Conservation (phyloP, 2,888 invertebrate genomes). For the Agrochola circellaris region DNA sequence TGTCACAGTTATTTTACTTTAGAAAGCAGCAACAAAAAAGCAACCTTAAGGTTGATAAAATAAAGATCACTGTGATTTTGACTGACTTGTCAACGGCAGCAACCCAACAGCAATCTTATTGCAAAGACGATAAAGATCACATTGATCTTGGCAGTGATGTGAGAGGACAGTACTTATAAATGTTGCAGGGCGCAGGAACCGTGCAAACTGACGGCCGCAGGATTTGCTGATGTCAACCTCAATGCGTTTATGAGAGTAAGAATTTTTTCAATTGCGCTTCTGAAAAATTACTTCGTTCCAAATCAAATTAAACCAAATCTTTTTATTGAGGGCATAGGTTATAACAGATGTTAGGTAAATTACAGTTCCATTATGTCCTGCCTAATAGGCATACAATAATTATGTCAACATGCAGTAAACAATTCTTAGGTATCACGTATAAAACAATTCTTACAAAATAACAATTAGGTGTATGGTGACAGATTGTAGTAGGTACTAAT, state of each 20-base stretch:
- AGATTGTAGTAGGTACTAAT: too few species aligned
- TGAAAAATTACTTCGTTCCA: too few species aligned
- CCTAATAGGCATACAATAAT: too few species aligned
- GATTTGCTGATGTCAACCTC: slow-evolving; percentile 80
- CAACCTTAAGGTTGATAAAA: background rate
- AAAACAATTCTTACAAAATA: too few species aligned
- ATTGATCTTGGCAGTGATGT: background rate
- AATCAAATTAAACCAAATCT: too few species aligned
- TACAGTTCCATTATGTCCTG: too few species aligned
- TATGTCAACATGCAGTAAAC: too few species aligned
- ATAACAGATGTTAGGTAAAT: too few species aligned
- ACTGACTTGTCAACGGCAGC: background rate
- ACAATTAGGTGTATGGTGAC: too few species aligned
- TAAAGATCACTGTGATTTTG: background rate
- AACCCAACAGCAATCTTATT: background rate
- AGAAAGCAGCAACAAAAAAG: background rate
- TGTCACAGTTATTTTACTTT: background rate
- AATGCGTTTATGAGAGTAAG: slow-evolving; percentile 78
- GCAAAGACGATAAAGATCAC: background rate
- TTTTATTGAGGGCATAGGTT: too few species aligned
- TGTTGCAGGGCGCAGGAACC: slow-evolving; percentile 76
- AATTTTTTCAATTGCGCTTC: background rate
- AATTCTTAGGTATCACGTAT: too few species aligned
- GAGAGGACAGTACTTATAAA: background rate
- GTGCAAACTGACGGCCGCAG: slow-evolving; percentile 78